phyloP scores from a whole-genome alignment of 2,113 vertebrate genomes.

The Pygoscelis adeliae region DNA sequence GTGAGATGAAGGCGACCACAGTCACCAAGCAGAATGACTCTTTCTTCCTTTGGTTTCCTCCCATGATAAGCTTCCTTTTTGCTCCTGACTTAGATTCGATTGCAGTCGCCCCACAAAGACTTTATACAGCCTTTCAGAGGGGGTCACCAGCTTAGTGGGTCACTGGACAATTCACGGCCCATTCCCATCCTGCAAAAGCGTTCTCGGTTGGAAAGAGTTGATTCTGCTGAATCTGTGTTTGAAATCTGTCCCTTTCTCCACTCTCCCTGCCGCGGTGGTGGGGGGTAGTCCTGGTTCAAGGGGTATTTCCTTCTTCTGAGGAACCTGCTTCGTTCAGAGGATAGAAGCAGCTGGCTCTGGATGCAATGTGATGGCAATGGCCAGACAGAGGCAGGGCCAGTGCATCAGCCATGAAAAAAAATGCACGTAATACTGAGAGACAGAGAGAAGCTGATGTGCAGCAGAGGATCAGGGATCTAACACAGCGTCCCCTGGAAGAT shows the following conservation, averaged over 20 bases:
- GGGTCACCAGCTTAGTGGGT: neutral
- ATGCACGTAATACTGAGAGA: rapidly evolving
- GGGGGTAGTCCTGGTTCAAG: neutral
- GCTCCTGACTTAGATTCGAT: neutral
- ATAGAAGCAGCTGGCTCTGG: neutral
- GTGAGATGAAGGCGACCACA: neutral
- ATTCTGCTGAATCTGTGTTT: neutral
- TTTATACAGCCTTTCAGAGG: neutral
- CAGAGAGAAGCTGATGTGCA: neutral
- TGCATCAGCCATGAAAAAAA: neutral
- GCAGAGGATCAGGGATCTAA: neutral
- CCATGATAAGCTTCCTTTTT: neutral
- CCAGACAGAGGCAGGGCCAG: neutral
- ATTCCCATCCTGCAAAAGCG: neutral
- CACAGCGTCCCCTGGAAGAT: neutral
- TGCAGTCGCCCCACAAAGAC: neutral
- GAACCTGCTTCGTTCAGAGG: neutral
- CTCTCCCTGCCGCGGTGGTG: neutral
- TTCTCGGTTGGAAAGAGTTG: neutral
- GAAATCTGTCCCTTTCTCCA: neutral
- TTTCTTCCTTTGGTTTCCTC: neutral
- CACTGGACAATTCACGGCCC: neutral
- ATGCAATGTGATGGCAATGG: neutral
- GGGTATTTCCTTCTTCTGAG: neutral
- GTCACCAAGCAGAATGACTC: neutral